phyloP scores from a whole-genome alignment of 2,113 vertebrate species.

The Mormyrus lacerda region DNA sequence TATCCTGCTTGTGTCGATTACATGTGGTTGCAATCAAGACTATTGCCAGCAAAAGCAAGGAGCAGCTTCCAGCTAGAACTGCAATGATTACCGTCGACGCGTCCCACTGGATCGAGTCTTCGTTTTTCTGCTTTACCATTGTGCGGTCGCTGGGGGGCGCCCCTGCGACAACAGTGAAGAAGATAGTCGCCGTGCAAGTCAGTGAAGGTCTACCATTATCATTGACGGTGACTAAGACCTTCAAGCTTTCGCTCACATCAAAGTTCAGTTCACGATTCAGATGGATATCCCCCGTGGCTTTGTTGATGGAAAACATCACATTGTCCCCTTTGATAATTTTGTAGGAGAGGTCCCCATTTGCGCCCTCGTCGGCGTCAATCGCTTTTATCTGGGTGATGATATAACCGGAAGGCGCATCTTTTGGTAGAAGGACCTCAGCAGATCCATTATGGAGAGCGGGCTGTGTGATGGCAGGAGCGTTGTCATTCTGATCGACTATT shows the following conservation, averaged over 20 bases:
- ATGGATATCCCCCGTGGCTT: conserved; percentile 77
- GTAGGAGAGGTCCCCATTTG: conserved; percentile 76
- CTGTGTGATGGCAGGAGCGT: conserved; percentile 74
- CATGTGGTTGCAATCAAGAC: conserved; percentile 93
- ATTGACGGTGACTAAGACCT: conserved; percentile 71
- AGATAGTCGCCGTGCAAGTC: conserved; percentile 71
- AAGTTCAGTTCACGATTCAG: conserved; percentile 75
- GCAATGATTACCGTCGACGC: conserved; percentile 88
- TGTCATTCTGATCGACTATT: conserved; percentile 89
- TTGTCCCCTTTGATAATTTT: conserved; percentile 60
- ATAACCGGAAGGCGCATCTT: conserved; percentile 69
- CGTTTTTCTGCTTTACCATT: conserved; percentile 50
- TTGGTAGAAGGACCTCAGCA: conserved; percentile 71
- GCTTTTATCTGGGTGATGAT: conserved; percentile 78
- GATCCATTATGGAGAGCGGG: conserved; percentile 76
- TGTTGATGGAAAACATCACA: conserved; percentile 73
- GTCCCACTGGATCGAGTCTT: conserved; percentile 72
- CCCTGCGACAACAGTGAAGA: conserved; percentile 72
- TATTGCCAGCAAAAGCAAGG: conserved; percentile 87
- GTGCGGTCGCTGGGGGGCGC: conserved; percentile 66
- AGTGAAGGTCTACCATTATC: conserved; percentile 81
- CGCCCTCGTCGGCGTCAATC: conserved; percentile 79
- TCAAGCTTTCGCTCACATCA: conserved; percentile 72
- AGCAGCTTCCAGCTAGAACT: conserved; percentile 89
- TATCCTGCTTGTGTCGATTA: conserved; percentile 76